Percentiles rank a stretch among this genome's conserved stretches.
These are phyloP conservation scores for Brachyistius frenatus DNA, from an alignment of 2,113 vertebrate species.

Conservation along the genomic window DNA sequence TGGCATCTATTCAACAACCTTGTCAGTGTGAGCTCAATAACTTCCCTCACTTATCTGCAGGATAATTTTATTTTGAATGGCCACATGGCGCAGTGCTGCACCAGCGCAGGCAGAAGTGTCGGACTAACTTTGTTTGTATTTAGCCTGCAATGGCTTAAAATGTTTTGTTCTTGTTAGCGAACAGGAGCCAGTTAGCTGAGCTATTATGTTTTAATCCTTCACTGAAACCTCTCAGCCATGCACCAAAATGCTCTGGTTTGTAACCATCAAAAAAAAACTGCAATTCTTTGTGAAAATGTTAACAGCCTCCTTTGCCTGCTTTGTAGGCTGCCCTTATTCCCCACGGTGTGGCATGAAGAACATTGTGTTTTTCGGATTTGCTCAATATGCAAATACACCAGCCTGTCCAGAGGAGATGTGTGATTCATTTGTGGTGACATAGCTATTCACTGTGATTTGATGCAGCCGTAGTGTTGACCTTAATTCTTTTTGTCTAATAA, in stretches of 20 bases:
- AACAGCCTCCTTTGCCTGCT: constrained; percentile 9
- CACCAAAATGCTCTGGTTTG: background rate
- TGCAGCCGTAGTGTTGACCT: constrained; percentile 2
- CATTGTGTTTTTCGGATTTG: constrained; percentile 35
- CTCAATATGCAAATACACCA: constrained; percentile 51
- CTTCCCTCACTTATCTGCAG: constrained; percentile 44
- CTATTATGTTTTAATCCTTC: background rate
- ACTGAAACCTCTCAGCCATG: background rate
- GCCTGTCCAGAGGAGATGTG: constrained; percentile 17
- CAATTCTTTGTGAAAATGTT: constrained; percentile 3
- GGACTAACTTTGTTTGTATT: constrained; percentile 20
- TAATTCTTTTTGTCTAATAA: constrained; percentile 3
- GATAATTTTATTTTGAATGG: constrained; percentile 39
- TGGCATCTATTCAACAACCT: constrained; percentile 69
- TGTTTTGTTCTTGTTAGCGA: constrained; percentile 17
- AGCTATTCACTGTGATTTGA: constrained; percentile 26
- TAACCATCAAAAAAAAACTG: constrained; percentile 12
- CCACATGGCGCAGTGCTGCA: constrained; percentile 31
- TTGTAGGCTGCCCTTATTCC: background rate
- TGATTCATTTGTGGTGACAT: constrained; percentile 45
- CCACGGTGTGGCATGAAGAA: constrained; percentile 28
- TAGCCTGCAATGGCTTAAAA: background rate
- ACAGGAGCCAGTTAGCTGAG: background rate
- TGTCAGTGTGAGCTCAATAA: constrained; percentile 67
- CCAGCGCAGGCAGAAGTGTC: constrained; percentile 9